These are phyloP conservation scores for Brachionus manjavacas DNA, from an alignment of 1,140 invertebrate genomes.

Conservation along the genomic window DNA sequence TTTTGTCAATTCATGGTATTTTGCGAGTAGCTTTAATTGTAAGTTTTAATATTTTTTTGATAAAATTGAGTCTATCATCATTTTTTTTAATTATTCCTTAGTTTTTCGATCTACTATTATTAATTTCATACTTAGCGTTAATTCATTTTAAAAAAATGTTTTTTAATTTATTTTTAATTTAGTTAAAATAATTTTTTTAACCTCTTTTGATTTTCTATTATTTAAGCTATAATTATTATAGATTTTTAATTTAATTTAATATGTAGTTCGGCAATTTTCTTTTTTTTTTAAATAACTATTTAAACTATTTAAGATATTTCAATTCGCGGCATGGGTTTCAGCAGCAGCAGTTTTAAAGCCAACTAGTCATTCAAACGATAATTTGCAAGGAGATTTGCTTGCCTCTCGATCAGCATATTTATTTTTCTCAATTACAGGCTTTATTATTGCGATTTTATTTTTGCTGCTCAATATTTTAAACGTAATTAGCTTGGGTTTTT, in stretches of 20 bases:
- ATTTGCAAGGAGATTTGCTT: neutral
- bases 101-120: no score
- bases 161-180: no score
- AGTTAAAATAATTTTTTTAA: neutral
- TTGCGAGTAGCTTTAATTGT: slow-evolving; percentile 1
- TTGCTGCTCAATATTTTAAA: slow-evolving; percentile 13
- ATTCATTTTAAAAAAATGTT: no score
- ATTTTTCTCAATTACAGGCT: slow-evolving; percentile 33
- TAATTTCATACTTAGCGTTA: no score
- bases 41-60: neutral
- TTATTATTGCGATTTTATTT: neutral
- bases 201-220: no score
- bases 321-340: slow-evolving; percentile 36
- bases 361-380: neutral
- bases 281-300: neutral
- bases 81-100: no score
- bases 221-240: no score
- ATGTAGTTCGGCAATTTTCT: no score
- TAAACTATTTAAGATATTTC: neutral
- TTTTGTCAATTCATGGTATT: slow-evolving; percentile 21
- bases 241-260: no score
- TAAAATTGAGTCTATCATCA: no score
- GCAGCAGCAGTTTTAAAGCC: slow-evolving; percentile 34
- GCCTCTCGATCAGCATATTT: slow-evolving; percentile 15
- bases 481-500: neutral